Conservation (phyloP, 2,888 invertebrate species). For the Tortricodes alternella region DNA sequence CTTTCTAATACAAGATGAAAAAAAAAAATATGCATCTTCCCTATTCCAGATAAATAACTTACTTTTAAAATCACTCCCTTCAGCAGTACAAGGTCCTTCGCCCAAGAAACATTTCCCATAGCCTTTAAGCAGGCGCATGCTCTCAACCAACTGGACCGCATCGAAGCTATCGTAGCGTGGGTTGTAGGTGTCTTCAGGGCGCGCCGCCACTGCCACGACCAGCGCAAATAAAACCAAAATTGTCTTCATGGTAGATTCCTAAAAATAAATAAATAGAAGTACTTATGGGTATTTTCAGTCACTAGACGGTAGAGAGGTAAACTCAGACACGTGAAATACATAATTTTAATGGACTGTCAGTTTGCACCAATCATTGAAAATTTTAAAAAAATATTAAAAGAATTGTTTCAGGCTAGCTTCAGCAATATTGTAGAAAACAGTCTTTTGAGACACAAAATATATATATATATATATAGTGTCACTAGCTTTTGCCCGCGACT, state of each 20-base stretch:
- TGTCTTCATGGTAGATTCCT: slow-evolving; percentile 49
- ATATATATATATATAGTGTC: too few species aligned
- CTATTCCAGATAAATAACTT: too few species aligned
- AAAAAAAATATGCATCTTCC: too few species aligned
- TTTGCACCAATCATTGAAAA: too few species aligned
- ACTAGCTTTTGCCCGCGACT: too few species aligned
- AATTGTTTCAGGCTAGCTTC: too few species aligned
- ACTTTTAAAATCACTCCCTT: slow-evolving; percentile 88
- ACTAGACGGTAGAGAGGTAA: neutral
- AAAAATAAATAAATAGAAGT: neutral
- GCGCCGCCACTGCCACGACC: slow-evolving; percentile 51
- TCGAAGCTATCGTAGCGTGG: slow-evolving; percentile 87
- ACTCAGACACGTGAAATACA: too few species aligned
- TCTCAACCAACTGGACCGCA: slow-evolving; percentile 84
- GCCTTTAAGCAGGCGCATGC: slow-evolving; percentile 84
- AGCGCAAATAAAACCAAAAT: slow-evolving; percentile 46
- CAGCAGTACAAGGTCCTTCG: slow-evolving; percentile 86
- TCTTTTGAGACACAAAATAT: too few species aligned
- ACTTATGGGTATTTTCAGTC: neutral
- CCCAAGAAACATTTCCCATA: slow-evolving; percentile 87
- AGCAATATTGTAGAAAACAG: too few species aligned
- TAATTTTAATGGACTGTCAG: too few species aligned
- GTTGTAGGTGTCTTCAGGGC: slow-evolving; percentile 80
- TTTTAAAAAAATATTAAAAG: too few species aligned
- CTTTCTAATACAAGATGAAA: too few species aligned